Evolutionary conservation across 2,113 vertebrate genomes (phyloP).

Genomic region (Amphiprion ocellaris): DNA sequence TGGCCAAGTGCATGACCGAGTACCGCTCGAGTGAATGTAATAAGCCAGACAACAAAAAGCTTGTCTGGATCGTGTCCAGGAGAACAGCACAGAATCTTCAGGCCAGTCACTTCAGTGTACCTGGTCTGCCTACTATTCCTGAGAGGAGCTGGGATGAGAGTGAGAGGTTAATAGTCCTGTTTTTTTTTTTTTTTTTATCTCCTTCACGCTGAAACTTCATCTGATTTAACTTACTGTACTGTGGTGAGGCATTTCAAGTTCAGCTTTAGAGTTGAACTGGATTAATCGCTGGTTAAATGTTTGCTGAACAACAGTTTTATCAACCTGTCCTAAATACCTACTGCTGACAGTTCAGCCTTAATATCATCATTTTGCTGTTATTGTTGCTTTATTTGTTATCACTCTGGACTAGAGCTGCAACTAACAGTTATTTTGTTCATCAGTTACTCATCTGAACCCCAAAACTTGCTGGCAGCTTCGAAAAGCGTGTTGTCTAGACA

Average conservation of each 20-base stretch:
- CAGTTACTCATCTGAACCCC: no score
- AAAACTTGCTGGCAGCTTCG: no score
- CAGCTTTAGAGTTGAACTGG: no score
- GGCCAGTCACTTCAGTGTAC: conserved; percentile 91
- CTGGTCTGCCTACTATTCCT: conserved; percentile 93
- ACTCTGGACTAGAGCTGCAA: no score
- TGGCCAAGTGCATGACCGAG: conserved; percentile 92
- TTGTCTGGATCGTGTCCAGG: conserved; percentile 96
- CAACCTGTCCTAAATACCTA: no score
- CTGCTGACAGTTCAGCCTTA: no score
- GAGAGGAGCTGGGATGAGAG: conserved; percentile 90
- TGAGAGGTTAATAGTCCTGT: conserved; percentile 85
- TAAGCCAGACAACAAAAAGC: conserved; percentile 95
- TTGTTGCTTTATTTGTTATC: no score
- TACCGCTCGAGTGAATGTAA: conserved; percentile 94
- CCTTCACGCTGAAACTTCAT: not conserved
- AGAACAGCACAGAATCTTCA: conserved; percentile 94
- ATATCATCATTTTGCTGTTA: no score
- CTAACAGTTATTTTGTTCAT: no score
- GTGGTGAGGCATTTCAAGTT: not conserved
- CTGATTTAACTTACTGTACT: not conserved
- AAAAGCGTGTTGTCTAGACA: no score
- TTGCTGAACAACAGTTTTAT: no score
- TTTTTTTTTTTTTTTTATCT: not conserved
- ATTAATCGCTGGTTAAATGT: no score